These are phyloP conservation scores for Apis dorsata DNA, from an alignment of 1,140 invertebrate species.

Conservation along the genomic window DNA sequence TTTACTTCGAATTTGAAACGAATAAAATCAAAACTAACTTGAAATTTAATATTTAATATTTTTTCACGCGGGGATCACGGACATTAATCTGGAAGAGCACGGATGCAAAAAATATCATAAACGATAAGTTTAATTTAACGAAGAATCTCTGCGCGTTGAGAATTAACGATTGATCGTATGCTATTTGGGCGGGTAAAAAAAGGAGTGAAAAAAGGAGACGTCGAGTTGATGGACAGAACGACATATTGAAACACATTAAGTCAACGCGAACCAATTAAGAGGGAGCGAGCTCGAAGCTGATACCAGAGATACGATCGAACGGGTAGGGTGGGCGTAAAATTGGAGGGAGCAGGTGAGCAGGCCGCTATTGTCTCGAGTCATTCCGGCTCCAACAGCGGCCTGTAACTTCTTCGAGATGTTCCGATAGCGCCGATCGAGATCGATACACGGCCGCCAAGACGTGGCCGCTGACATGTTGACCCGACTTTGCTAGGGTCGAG, in stretches of 20 bases:
- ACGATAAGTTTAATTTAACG: neutral
- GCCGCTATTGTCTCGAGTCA: conserved; percentile 69
- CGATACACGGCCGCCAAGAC: conserved; percentile 58
- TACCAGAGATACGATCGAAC: conserved; percentile 54
- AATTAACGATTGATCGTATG: conserved; percentile 29
- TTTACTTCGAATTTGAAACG: conserved; percentile 22
- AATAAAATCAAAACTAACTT: neutral
- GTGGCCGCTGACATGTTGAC: conserved; percentile 63
- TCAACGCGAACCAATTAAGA: conserved; percentile 68
- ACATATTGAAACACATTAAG: conserved; percentile 61
- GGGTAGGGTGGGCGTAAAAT: conserved; percentile 44
- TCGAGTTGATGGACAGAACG: conserved; percentile 10
- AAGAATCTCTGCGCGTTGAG: conserved; percentile 2
- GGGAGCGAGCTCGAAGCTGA: conserved; percentile 38
- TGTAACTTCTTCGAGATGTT: conserved; percentile 67
- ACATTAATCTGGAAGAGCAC: too few species aligned
- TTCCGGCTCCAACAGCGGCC: conserved; percentile 54
- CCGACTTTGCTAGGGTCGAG: conserved; percentile 55
- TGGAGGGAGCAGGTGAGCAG: conserved; percentile 58
- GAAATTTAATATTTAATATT: neutral
- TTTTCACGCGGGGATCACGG: too few species aligned
- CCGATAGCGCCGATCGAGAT: conserved; percentile 69
- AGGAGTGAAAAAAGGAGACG: neutral
- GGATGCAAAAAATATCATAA: neutral
- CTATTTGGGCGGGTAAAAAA: neutral